These are phyloP conservation scores for Theonella swinhoei DNA, from an alignment of 37 sponge, comb jelly and placozoan species.

Conservation along the genomic window DNA sequence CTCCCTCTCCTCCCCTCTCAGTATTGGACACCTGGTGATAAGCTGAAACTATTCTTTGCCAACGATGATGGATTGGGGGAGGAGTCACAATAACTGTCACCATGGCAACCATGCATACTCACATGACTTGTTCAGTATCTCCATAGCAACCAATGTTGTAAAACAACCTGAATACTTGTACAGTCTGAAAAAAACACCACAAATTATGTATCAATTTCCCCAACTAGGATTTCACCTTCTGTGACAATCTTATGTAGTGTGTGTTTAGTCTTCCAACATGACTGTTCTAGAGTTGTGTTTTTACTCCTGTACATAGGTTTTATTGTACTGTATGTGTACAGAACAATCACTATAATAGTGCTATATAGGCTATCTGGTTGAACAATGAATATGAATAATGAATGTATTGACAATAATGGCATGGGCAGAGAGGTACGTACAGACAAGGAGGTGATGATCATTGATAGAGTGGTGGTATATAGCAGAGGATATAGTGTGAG, in stretches of 20 bases:
- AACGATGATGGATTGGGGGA: not conserved
- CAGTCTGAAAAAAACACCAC: too few relatives aligned
- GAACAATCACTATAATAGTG: not conserved
- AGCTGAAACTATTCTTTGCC: conserved; percentile 63
- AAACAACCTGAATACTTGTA: too few relatives aligned
- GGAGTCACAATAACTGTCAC: not conserved
- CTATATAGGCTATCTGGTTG: not conserved
- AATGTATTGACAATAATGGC: not conserved
- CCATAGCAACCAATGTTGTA: too few relatives aligned
- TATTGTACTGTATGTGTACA: not conserved
- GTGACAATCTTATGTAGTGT: too few relatives aligned
- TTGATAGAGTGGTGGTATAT: too few relatives aligned
- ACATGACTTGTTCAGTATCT: too few relatives aligned
- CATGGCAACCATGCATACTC: not conserved
- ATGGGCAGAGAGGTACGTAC: not conserved
- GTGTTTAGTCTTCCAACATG: too few relatives aligned
- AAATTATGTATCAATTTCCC: too few relatives aligned
- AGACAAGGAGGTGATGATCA: not conserved
- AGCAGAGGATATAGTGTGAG: not conserved
- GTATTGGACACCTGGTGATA: conserved; percentile 69
- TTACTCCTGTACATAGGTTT: too few relatives aligned
- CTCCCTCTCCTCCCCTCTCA: conserved; percentile 1
- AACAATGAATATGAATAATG: not conserved
- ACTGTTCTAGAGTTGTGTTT: too few relatives aligned
- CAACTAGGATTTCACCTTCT: too few relatives aligned